Conservation (phyloP, 2,113 vertebrate species). For the Cyrtonyx montezumae region DNA sequence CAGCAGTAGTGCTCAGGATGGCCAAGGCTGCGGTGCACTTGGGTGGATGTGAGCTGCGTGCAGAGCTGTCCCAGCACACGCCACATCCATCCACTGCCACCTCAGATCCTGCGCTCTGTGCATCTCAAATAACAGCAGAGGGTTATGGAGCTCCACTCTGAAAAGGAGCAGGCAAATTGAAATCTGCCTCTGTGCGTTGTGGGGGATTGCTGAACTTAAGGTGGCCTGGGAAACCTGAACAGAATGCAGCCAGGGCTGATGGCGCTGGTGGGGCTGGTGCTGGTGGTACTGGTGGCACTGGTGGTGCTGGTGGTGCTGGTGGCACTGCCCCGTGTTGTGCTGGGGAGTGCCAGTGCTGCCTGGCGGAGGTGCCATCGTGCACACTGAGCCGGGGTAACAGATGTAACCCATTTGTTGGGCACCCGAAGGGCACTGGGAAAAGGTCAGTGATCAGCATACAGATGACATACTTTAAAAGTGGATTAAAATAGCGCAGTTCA, state of each 20-base stretch:
- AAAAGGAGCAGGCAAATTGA: background rate
- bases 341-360: background rate
- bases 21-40: background rate
- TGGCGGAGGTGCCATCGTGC: background rate
- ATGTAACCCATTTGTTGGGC: constrained; percentile 43
- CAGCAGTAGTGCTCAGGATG: too few relatives aligned
- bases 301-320: too few relatives aligned
- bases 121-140: background rate
- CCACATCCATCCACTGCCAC: accelerated
- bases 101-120: background rate
- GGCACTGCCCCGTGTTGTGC: background rate
- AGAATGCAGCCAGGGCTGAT: accelerated
- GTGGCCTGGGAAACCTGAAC: accelerated
- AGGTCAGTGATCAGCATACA: constrained; percentile 19
- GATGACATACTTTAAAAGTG: background rate
- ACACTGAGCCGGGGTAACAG: background rate
- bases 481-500: background rate
- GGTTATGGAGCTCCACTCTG: background rate
- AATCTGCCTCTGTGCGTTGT: background rate
- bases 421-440: constrained; percentile 38
- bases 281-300: too few relatives aligned
- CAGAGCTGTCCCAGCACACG: accelerated
- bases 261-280: too few relatives aligned
- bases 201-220: background rate
- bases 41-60: background rate